Evolutionary conservation across 2,888 invertebrate species (phyloP), one percentile per base, ranked within the genome.

Genomic region (Eulithis prunata): DNA sequence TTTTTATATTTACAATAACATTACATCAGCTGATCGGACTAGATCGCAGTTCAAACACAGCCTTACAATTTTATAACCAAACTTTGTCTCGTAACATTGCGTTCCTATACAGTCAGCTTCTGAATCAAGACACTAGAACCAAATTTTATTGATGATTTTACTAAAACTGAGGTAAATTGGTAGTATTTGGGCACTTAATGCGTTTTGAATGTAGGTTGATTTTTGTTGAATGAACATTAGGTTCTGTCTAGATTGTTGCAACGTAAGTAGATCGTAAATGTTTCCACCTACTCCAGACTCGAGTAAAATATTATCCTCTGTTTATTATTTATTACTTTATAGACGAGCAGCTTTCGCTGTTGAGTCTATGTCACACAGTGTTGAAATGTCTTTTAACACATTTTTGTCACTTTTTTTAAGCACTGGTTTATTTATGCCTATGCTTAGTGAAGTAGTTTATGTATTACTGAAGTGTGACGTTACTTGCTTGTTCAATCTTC

Each of bases 1-100:
- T 56, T 60, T 65, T 59, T 10, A 21, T 64, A 13, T 14, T 38
- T n/a, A 68, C 41, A 57, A 68, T 57, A 68, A 68, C 57, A 64
- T 57, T 64, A 57, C 57, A 64, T 57, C 69, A 69, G 69, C 69
- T 69, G 69, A 60, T 69, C 65, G 11, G 57, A 53, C 60, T 53
- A 53, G 53, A 46, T 51, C 46, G 41, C 64, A 68, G 68, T 58
- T 4, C 21, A 32, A 57, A 32, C 61, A 52, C 61, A 64, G 60
- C 68, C 55, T 68, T 58, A 68, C 11, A 68, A 61, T 64, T 62
- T 64, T 52, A 51, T 64, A 68, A 38, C 49, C 62, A 46, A 64
- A 64, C 57, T 68, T 64, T 5, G 13, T 47, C n/a, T 21, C 13
- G 36, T 38, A 46, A 61, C 13, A 43, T 14, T 21, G 21, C 12